Conservation (phyloP, 2,888 invertebrate species). For the Apodemia mormo region DNA sequence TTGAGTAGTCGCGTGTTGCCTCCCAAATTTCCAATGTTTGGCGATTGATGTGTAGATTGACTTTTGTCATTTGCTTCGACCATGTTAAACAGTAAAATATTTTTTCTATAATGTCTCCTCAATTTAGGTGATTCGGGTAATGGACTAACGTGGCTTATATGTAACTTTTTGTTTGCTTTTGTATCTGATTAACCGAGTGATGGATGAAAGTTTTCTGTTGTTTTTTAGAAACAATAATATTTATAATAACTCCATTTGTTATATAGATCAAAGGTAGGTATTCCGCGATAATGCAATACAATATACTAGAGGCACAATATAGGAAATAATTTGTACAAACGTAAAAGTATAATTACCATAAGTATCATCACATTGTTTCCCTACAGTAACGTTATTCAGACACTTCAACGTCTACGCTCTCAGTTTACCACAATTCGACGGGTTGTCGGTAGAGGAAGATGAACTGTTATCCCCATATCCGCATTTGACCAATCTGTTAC, state of each 20-base stretch:
- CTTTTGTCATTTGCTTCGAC: slow-evolving; percentile 79
- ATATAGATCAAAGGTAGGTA: not conserved
- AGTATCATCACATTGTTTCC: too few relatives aligned
- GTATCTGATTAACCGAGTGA: slow-evolving; percentile 73
- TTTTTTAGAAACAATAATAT: slow-evolving; percentile 53
- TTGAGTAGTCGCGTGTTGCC: slow-evolving; percentile 78
- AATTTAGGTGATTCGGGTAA: slow-evolving; percentile 71
- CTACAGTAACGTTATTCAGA: too few relatives aligned
- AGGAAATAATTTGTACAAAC: too few relatives aligned
- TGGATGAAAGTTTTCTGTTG: slow-evolving; percentile 65
- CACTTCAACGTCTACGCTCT: too few relatives aligned
- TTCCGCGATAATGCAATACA: not conserved
- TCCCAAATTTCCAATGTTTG: slow-evolving; percentile 80
- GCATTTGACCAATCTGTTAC: too few relatives aligned
- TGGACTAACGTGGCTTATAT: slow-evolving; percentile 72
- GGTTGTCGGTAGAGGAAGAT: too few relatives aligned
- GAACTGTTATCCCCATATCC: too few relatives aligned
- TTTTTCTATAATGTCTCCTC: slow-evolving; percentile 72
- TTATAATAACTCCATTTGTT: slow-evolving; percentile 31
- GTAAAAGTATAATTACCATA: too few relatives aligned
- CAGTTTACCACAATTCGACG: too few relatives aligned
- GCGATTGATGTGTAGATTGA: slow-evolving; percentile 82
- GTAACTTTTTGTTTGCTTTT: slow-evolving; percentile 47
- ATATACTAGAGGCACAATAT: too few relatives aligned
- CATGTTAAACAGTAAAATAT: slow-evolving; percentile 79